Evolutionary conservation across 2,888 invertebrate genomes (phyloP), one percentile per base, ranked within the genome.

Genomic region (Gymnocheta viridis): DNA sequence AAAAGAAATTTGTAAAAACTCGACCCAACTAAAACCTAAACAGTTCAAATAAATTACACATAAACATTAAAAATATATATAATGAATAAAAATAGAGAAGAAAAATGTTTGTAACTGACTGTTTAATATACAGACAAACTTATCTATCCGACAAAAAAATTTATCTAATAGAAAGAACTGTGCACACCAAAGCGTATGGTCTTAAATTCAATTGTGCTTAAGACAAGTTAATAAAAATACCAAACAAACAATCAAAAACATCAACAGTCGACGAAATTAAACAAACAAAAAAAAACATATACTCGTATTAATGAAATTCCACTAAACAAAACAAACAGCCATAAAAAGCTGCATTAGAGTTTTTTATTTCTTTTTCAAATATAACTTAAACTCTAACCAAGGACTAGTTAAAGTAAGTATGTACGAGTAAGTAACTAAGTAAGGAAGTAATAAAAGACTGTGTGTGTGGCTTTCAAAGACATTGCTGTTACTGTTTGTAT

Each of bases 221-320:
- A 35, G 73, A 81, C 77, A 84, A 84, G 84, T 84, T 84, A 81
- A 84, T 84, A 81, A 81, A 84, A 83, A 84, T 69, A 81, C 69
- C 64, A 70, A 78, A 72, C 70, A 73, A 60, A 73, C 58, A 73
- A 81, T 60, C 60, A 73, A 32, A 44, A 62, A 54, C 73, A 67
- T 60, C 70, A 70, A 79, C 62, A 79, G 47, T 73, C 76, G 64
- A 73, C 47, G 60, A 72, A 73, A 81, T 81, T 72, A 54, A 32
- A 51, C 32, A 76, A 72, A 49, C 17, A 62, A 64, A 38, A 62
- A 56, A 74, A 73, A 82, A 49, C 7, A 0, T 14, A 22, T 47
- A 38, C n/a, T n/a, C n/a, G n/a, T 22, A 60, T 56, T 51, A 54
- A 58, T 27, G 24, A 60, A 77, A 67, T 66, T 76, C 79, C 51